These are phyloP conservation scores for Acrocephalus scirpaceus DNA, from an alignment of 2,797 vertebrate genomes.

Conservation along the genomic window DNA sequence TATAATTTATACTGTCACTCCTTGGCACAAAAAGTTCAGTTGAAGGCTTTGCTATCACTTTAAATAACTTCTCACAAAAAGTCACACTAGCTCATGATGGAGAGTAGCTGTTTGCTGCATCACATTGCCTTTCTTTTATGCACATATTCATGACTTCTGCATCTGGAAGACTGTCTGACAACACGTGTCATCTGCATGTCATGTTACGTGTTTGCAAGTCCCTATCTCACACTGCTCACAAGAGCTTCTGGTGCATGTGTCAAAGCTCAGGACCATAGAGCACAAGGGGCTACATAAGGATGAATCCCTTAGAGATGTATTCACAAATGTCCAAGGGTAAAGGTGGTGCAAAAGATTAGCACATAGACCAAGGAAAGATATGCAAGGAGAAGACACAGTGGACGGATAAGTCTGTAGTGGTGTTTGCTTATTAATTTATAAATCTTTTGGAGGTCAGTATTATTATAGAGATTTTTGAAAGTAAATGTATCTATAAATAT, in stretches of 20 bases:
- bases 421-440: background rate
- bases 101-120: background rate
- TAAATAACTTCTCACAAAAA: background rate
- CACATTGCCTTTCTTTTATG: background rate
- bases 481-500: background rate
- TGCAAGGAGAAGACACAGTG: background rate
- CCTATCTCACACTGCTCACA: background rate
- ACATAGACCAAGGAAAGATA: background rate
- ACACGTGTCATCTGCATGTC: rapidly evolving
- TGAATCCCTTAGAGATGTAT: background rate
- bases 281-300: background rate
- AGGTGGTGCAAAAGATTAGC: background rate
- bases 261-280: background rate
- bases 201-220: background rate
- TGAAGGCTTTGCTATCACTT: background rate
- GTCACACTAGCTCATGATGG: background rate
- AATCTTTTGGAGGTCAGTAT: background rate
- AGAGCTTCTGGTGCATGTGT: background rate
- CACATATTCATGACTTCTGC: background rate
- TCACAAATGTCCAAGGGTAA: background rate
- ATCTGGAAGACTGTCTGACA: background rate
- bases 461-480: background rate
- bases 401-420: background rate
- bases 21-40: background rate
- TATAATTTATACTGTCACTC: background rate